Evolutionary conservation across 2,888 invertebrate genomes (phyloP), one percentile per base, ranked within the genome.

Genomic region (Cacoxenus indagator): DNA sequence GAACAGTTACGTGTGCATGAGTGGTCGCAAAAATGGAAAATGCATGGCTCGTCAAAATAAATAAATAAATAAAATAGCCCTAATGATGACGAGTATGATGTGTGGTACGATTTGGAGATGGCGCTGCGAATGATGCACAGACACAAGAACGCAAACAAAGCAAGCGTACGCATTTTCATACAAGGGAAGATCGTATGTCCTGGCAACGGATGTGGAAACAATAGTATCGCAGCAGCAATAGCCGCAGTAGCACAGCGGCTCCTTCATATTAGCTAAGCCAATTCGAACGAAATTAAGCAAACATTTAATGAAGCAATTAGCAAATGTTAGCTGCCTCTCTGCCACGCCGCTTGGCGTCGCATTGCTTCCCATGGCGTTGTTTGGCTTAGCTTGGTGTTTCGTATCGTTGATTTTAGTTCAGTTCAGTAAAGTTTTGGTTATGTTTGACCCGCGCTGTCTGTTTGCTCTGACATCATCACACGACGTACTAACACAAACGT

Each of bases 251-350:
- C 37, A 37, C 37, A 5, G 37, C 37, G 14, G 37, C 37, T 68
- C 68, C 70, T 48, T 71, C 62, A 69, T 24, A 45, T 62, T 22
- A 62, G 61, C 61, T 64, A 37, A 77, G 80, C 81, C 81, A 80
- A 80, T 82, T 81, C 73, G 81, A 78, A 81, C 70, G 79, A 81
- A 80, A 80, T 80, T 81, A 80, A 77, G 80, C 80, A 80, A 82
- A 78, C 80, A 81, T 82, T 82, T 81, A 80, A 80, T 82, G 79
- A 80, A 80, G 79, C 79, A 80, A 80, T 80, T 82, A 81, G 79
- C 81, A 77, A 81, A 78, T 76, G 73, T 71, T 73, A 74, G 70
- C 74, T 74, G 74, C 73, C 29, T 31, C 19, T 17, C 3, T 59
- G 27, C n/a, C 31, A 22, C 64, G 51, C 67, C 5, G n/a, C 8